These are phyloP conservation scores for Notodonta dromedarius DNA, from an alignment of 2,888 invertebrate species.

Conservation along the genomic window DNA sequence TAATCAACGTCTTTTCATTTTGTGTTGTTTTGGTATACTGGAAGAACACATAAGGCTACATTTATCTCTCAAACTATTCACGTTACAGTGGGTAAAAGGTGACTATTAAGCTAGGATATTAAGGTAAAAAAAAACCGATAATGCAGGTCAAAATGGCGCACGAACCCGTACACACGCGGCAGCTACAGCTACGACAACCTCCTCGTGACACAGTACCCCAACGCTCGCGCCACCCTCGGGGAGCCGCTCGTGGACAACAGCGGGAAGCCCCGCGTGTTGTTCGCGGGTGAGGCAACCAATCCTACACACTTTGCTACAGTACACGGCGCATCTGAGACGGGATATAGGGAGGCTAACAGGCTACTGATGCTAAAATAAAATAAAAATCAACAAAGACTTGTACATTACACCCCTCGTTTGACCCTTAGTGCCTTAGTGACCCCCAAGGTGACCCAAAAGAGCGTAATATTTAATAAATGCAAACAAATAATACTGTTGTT, in stretches of 20 bases:
- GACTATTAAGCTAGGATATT: too few species aligned
- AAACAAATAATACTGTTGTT: too few species aligned
- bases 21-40: too few species aligned
- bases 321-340: slow-evolving; percentile 88
- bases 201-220: slow-evolving; percentile 74
- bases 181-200: slow-evolving; percentile 87
- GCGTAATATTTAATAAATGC: too few species aligned
- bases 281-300: slow-evolving; percentile 86
- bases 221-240: slow-evolving; percentile 81
- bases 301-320: slow-evolving; percentile 87
- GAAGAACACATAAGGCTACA: too few species aligned
- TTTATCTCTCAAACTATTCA: too few species aligned
- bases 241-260: slow-evolving; percentile 79
- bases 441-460: too few species aligned
- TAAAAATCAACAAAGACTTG: slow-evolving; percentile 18
- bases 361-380: slow-evolving; percentile 12
- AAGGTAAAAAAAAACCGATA: not conserved
- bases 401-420: not conserved
- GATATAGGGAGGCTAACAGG: slow-evolving; percentile 85
- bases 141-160: slow-evolving; percentile 88
- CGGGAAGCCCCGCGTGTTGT: slow-evolving; percentile 78
- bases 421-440: too few species aligned
- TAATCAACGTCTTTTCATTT: too few species aligned
- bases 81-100: too few species aligned
- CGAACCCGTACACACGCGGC: slow-evolving; percentile 88